A percentile compares a stretch with the other conserved stretches of the same genome.
Conservation (phyloP, 92 coral and sea anemone genomes). For the Zoanthus gigantus region DNA sequence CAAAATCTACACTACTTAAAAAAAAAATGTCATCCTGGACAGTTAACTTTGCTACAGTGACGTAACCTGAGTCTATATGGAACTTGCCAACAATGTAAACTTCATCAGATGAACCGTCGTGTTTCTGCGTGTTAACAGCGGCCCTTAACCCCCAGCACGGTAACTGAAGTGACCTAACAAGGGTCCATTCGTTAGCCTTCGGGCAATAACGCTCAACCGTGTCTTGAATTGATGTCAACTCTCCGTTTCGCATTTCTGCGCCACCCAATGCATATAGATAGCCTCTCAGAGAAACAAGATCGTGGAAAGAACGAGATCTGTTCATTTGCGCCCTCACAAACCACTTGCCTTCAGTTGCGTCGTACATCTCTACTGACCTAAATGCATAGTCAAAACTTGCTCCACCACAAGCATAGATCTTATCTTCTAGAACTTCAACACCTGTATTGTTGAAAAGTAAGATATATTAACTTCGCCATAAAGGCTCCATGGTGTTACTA, state of each 20-base stretch:
- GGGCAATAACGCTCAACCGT: constrained; percentile 61
- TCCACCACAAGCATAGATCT: constrained; percentile 72
- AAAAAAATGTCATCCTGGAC: constrained; percentile 43
- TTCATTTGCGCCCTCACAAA: constrained; percentile 48
- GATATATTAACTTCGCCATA: neutral
- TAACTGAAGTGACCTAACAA: constrained; percentile 42
- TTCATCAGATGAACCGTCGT: constrained; percentile 35
- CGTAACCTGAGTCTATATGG: constrained; percentile 49
- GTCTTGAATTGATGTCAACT: constrained; percentile 51
- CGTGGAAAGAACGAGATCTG: constrained; percentile 68
- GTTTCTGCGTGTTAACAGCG: constrained; percentile 42
- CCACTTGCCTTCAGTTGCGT: constrained; percentile 50
- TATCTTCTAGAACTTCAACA: constrained; percentile 55
- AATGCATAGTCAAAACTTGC: constrained; percentile 67
- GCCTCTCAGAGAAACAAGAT: constrained; percentile 53
- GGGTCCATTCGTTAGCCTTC: constrained; percentile 48
- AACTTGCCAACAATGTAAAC: constrained; percentile 64
- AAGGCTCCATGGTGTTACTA: too few relatives aligned
- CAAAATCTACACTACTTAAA: constrained; percentile 44
- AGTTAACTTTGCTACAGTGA: constrained; percentile 57
- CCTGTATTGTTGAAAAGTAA: constrained; percentile 24
- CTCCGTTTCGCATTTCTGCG: constrained; percentile 61
- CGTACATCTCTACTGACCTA: constrained; percentile 64
- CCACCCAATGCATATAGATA: constrained; percentile 70
- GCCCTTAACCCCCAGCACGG: constrained; percentile 73